Base-by-base conservation (phyloP, 2,888 invertebrate genomes). In the Charanyca ferruginea region DNA sequence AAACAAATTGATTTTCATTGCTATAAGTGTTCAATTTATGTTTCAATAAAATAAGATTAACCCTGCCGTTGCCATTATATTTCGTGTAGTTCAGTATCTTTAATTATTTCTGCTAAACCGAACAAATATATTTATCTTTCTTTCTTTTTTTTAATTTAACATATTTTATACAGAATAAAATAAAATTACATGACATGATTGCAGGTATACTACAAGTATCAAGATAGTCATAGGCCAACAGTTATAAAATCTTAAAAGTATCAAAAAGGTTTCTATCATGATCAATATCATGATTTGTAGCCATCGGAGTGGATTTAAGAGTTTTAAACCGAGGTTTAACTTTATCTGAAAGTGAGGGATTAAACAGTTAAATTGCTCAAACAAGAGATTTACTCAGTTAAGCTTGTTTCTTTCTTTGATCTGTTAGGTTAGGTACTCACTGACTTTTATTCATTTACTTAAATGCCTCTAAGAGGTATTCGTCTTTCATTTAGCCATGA, bases 331-430 rank as follows among this genome's bases (percentile, higher is more conserved):
- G 25, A 7, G 41, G 41, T 44, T 35, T 53, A 48, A 16, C 22
- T 13, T 52, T 20, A 52, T 67, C 66, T 47, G n/a, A 22, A 65
- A 51, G 18, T 44, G 42, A 35, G n/a, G 54, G 54, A 57, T 62
- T 67, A 42, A 32, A 22, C 57, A 42, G 38, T 58, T 70, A 44
- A 67, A 53, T 62, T 62, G 38, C 22, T 48, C 11, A 35, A 35
- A 13, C 20, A 18, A 47, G 45, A 57, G 42, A 47, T 47, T 51
- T 28, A 61, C 38, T 22, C n/a, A 42, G 18, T 62, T 48, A 20
- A 68, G 20, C 42, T 57, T 42, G 45, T 60, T 69, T 61, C 25
- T 66, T 45, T 61, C 41, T 66, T 59, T 28, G 11, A 49, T 59
- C n/a, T 54, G 42, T 55, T 55, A n/a, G n/a, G 9, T 1, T 22